Percentiles rank a stretch among this genome's conserved stretches.
Conservation (phyloP, 1,140 invertebrate genomes). For the Brachionus calyciflorus region DNA sequence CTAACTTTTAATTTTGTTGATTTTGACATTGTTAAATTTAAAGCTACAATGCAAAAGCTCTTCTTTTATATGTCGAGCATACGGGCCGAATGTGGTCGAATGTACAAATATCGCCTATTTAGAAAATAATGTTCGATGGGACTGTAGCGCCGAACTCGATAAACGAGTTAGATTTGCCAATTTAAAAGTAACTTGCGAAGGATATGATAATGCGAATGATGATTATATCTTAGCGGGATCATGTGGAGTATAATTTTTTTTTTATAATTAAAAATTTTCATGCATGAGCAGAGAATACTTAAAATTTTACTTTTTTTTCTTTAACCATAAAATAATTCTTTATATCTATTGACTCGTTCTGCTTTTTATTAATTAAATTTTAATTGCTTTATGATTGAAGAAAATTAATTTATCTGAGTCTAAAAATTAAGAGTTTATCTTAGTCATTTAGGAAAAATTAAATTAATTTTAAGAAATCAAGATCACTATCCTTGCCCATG, state of each 20-base stretch:
- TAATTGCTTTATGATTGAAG: no score
- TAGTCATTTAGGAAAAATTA: no score
- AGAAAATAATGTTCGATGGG: conserved; percentile 63
- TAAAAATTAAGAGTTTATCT: no score
- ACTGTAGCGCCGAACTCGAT: conserved; percentile 66
- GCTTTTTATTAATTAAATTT: no score
- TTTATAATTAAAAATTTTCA: not conserved
- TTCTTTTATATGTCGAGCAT: not conserved
- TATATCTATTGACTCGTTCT: no score
- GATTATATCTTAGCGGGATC: conserved; percentile 65
- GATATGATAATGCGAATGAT: conserved; percentile 66
- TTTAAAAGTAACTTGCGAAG: conserved; percentile 65
- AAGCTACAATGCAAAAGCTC: not conserved
- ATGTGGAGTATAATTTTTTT: conserved; percentile 61
- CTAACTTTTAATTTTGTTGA: not conserved
- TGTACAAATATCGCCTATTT: not conserved
- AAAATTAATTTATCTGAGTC: no score
- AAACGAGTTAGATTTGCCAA: conserved; percentile 64
- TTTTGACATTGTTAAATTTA: not conserved
- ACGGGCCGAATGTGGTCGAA: not conserved
- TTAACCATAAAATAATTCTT: no score
- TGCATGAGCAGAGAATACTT: no score
- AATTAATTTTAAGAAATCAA: no score
- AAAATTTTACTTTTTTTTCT: no score
- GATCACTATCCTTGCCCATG: no score